Base-by-base conservation (phyloP, 2,888 invertebrate species). In the Drosophila longiperda region DNA sequence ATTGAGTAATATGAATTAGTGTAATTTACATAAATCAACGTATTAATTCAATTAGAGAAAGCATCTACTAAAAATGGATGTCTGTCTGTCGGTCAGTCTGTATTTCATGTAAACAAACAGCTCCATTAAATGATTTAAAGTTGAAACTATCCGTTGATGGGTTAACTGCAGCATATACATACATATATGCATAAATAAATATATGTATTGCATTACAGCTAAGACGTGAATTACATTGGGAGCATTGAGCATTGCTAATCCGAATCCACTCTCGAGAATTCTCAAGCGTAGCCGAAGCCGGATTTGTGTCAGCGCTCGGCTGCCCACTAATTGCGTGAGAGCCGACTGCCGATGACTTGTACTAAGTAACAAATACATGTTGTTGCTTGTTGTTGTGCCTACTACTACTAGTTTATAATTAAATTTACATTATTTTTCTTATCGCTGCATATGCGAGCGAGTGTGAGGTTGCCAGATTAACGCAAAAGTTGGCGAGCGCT, bases 1-100 rank as follows among this genome's bases (percentile, higher is more conserved):
- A 85, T 85, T 87, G 89, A 87, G 83, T 90, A 87, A 87, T 80
- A 79, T 75, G 89, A 90, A 87, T 87, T 89, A 89, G 88, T 89
- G 86, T 87, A 90, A 87, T 89, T 90, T 89, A 90, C 90, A 87
- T 84, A 87, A 90, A 84, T 89, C 85, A 87, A 64, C 71, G 73
- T 71, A 87, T 87, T 87, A 87, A 87, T 87, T 89, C 87, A 87
- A 87, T 90, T 83, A 88, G 81, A 71, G 87, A 77, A 73, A 73
- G 68, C 71, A 29, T 48, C 79, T 68, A 75, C 70, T 75, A 67
- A 70, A 79, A 81, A 63, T 64, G 54, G 40, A 38, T 49, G 38
- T 52, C 53, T n/a, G 53, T 57, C 15, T 58, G 20, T 57, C 15
- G n/a, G 20, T 54, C 11, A 12, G 34, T 17, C 42, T 54, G 54